A percentile compares a stretch with the other conserved stretches of the same genome.
These are phyloP conservation scores for Podilymbus podiceps DNA, from an alignment of 2,113 vertebrate species.

Conservation along the genomic window DNA sequence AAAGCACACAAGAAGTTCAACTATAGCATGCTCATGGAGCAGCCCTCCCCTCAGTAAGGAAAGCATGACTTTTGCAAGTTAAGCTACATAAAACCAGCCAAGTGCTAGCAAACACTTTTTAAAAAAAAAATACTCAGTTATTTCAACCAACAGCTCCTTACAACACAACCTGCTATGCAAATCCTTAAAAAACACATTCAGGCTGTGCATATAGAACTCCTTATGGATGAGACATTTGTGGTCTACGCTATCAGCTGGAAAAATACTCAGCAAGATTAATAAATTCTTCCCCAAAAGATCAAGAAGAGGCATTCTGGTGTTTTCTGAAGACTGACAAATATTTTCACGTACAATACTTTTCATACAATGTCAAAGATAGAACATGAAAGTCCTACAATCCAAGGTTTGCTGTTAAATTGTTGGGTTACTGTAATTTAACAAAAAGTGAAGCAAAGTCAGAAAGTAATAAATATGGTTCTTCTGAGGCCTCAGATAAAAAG, in stretches of 20 bases:
- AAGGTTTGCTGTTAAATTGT: background rate
- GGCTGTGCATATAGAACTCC: background rate
- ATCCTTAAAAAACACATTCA: background rate
- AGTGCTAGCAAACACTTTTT: background rate
- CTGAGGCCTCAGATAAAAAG: background rate
- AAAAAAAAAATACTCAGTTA: background rate
- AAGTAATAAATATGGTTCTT: background rate
- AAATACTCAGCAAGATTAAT: background rate
- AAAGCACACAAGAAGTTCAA: background rate
- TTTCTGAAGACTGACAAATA: background rate
- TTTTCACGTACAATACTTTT: background rate
- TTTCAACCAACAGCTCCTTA: background rate
- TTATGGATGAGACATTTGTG: background rate
- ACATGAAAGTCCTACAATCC: background rate
- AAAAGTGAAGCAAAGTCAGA: background rate
- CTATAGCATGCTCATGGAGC: background rate
- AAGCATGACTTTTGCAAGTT: background rate
- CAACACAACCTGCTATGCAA: background rate
- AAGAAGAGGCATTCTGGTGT: background rate
- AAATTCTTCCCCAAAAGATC: background rate
- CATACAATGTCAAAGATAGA: too few relatives aligned
- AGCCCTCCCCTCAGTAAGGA: background rate
- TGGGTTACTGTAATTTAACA: background rate
- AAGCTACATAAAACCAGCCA: background rate
- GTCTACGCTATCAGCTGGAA: background rate